These are phyloP conservation scores for Garra rufa DNA, from an alignment of 2,113 vertebrate genomes.

Conservation along the genomic window DNA sequence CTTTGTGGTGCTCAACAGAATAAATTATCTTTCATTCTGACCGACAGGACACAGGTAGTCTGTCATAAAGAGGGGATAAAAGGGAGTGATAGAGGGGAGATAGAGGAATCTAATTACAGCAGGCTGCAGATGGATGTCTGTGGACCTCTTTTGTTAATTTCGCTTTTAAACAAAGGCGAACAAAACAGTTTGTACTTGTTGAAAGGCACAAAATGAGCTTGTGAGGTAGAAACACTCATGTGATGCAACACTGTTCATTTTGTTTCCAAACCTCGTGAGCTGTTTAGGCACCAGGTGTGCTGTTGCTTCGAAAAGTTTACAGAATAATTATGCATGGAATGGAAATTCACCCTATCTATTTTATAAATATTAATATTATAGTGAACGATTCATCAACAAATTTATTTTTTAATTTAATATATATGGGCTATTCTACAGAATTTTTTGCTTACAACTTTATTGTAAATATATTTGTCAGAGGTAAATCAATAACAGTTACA, in stretches of 20 bases:
- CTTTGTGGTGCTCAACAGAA: neutral
- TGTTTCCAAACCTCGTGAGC: neutral
- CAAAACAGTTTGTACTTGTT: neutral
- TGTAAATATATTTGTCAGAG: too few relatives aligned
- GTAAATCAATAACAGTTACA: too few relatives aligned
- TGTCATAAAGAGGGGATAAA: constrained; percentile 4
- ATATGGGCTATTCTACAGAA: too few relatives aligned
- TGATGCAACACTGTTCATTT: neutral
- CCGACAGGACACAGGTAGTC: constrained; percentile 1
- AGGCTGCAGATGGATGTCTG: neutral
- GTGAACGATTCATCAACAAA: too few relatives aligned
- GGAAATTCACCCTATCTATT: neutral
- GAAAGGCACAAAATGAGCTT: constrained; percentile 9
- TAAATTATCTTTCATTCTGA: neutral
- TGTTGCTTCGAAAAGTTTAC: neutral
- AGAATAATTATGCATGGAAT: neutral
- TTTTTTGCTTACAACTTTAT: too few relatives aligned
- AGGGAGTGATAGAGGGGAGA: neutral
- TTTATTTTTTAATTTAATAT: too few relatives aligned
- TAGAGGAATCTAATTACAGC: constrained; percentile 26
- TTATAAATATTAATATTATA: too few relatives aligned
- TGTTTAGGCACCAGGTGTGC: neutral
- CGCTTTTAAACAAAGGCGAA: neutral
- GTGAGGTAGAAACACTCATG: neutral
- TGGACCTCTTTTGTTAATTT: neutral